phyloP scores from a whole-genome alignment of 1,140 invertebrate genomes.

The Trachymyrmex septentrionalis region DNA sequence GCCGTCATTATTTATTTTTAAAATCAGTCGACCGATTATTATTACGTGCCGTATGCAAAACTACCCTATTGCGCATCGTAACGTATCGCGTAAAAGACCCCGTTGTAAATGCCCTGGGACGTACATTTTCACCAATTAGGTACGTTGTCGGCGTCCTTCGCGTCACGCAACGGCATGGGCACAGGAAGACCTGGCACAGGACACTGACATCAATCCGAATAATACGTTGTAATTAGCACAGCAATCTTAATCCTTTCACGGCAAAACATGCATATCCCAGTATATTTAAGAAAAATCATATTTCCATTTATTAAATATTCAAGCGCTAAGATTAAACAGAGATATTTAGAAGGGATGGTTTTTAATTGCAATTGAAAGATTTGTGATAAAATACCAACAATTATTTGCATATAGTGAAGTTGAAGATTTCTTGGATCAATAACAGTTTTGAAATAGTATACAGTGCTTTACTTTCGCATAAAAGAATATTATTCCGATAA shows the following conservation, averaged over 20 bases:
- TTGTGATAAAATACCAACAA: background rate
- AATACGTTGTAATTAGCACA: background rate
- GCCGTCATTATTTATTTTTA: constrained; percentile 55
- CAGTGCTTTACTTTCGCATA: background rate
- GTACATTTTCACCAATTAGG: constrained; percentile 14
- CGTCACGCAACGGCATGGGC: constrained; percentile 9
- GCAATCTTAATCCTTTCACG: background rate
- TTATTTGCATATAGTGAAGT: background rate
- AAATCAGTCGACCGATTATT: constrained; percentile 31
- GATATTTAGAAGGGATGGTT: background rate
- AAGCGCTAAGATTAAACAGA: background rate
- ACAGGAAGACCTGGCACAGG: background rate
- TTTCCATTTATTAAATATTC: background rate
- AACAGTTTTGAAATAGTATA: background rate
- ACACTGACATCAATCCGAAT: background rate
- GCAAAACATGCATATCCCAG: background rate
- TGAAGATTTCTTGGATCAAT: background rate
- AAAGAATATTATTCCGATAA: background rate
- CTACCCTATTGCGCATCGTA: background rate
- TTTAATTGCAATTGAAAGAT: background rate
- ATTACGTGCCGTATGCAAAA: constrained; percentile 43
- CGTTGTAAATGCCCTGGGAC: background rate
- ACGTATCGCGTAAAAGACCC: constrained; percentile 17
- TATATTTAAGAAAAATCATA: background rate
- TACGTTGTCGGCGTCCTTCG: constrained; percentile 3